These are phyloP conservation scores for Crax fasciolata DNA, from an alignment of 2,797 vertebrate genomes.

Conservation along the genomic window DNA sequence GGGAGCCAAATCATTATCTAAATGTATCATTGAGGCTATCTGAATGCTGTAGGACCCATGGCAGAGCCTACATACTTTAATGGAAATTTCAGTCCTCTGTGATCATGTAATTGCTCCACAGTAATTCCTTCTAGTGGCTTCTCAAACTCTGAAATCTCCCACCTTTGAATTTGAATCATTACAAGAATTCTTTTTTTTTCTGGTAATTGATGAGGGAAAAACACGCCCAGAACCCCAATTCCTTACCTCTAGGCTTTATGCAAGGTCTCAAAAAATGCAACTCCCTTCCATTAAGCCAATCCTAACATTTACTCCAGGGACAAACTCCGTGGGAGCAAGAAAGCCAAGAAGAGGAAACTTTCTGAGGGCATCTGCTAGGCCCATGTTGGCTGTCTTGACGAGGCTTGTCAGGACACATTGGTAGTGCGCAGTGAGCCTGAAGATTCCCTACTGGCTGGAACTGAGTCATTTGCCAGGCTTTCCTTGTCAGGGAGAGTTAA, in stretches of 20 bases:
- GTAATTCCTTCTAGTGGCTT: conserved; percentile 23
- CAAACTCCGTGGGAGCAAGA: background rate
- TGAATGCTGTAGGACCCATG: background rate
- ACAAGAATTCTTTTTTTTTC: background rate
- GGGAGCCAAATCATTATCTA: conserved; percentile 48
- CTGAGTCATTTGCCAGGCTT: conserved; percentile 93
- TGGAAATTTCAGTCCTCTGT: conserved; percentile 30
- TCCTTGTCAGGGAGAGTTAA: conserved; percentile 94
- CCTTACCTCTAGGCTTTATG: background rate
- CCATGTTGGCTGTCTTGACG: conserved; percentile 76
- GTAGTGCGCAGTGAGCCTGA: conserved; percentile 92
- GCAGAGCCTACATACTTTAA: background rate
- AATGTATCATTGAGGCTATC: background rate
- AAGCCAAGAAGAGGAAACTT: conserved; percentile 61
- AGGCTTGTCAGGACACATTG: conserved; percentile 90
- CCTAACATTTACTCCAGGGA: background rate
- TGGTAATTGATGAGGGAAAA: background rate
- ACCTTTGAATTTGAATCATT: background rate
- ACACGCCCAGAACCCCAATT: background rate
- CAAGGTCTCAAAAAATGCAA: background rate
- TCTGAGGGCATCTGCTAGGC: conserved; percentile 80
- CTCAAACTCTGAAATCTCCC: background rate
- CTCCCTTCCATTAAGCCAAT: background rate
- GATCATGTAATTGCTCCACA: background rate
- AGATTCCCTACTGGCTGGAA: conserved; percentile 92